phyloP scores from a whole-genome alignment of 2,888 invertebrate species.

The Acleris laterana region DNA sequence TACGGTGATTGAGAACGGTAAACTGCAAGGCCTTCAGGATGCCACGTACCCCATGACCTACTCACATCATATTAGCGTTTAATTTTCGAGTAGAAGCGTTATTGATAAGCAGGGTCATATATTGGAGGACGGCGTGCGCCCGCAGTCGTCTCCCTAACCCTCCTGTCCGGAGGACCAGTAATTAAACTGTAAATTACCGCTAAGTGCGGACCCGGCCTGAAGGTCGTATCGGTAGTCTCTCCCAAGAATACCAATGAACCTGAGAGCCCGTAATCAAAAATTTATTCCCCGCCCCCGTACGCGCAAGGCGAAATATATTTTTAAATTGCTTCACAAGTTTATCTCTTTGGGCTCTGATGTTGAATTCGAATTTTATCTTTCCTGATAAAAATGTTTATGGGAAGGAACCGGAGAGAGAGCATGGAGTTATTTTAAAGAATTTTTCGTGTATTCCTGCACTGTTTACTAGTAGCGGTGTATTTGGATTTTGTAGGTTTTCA shows the following conservation, averaged over 20 bases:
- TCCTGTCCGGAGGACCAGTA: slow-evolving; percentile 55
- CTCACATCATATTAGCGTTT: too few species aligned
- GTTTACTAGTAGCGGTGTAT: too few species aligned
- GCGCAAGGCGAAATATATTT: slow-evolving; percentile 45
- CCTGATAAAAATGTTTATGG: neutral
- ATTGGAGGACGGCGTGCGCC: slow-evolving; percentile 21
- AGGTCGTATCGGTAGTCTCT: slow-evolving; percentile 70
- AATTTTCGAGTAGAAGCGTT: too few species aligned
- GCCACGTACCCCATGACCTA: too few species aligned
- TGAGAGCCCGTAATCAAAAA: slow-evolving; percentile 64
- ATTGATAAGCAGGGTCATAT: neutral
- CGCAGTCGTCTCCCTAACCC: slow-evolving; percentile 1
- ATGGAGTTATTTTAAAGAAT: too few species aligned
- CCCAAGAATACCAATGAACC: slow-evolving; percentile 74
- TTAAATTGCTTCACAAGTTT: slow-evolving; percentile 46
- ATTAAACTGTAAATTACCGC: slow-evolving; percentile 81
- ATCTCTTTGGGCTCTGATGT: slow-evolving; percentile 24
- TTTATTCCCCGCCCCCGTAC: slow-evolving; percentile 55
- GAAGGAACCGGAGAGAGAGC: too few species aligned
- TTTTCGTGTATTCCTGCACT: too few species aligned
- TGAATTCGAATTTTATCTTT: slow-evolving; percentile 5
- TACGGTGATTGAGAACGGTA: too few species aligned
- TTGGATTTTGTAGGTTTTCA: too few species aligned
- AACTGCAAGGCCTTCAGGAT: too few species aligned
- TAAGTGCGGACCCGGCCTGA: slow-evolving; percentile 71